Conservation (phyloP, 92 coral and sea anemone species). For the Galaxea fascicularis region DNA sequence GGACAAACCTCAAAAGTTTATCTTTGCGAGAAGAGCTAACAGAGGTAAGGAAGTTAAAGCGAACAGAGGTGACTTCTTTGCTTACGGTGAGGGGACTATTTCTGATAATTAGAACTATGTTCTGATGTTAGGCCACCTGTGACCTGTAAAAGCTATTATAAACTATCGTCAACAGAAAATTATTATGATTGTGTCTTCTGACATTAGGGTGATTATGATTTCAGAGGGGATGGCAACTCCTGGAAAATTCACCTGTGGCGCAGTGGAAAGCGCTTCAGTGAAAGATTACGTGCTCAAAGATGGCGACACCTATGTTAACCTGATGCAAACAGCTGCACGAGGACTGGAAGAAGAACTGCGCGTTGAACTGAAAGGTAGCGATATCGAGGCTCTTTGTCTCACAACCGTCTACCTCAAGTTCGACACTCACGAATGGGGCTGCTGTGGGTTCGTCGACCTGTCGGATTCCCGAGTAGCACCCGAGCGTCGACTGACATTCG, state of each 20-base stretch:
- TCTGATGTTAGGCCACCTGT: too few relatives aligned
- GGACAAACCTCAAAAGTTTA: conserved; percentile 88
- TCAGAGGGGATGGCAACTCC: conserved; percentile 98
- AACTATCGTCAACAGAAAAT: too few relatives aligned
- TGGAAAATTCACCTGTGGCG: conserved; percentile 95
- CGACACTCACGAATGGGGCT: conserved; percentile 99
- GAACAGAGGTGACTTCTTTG: too few relatives aligned
- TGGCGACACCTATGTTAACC: conserved; percentile 71
- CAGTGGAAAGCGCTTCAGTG: conserved; percentile 95
- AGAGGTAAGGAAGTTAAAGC: conserved; percentile 76
- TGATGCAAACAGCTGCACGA: conserved; percentile 91
- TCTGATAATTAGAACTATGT: too few relatives aligned
- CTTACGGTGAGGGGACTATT: too few relatives aligned
- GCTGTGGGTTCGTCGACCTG: conserved; percentile 97
- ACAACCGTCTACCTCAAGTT: conserved; percentile 95
- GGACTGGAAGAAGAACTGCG: conserved; percentile 96
- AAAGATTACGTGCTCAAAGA: conserved; percentile 78
- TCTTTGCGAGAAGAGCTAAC: conserved; percentile 91
- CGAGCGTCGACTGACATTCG: conserved; percentile 85
- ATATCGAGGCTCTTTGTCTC: conserved; percentile 87
- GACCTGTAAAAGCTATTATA: too few relatives aligned
- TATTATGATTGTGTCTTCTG: too few relatives aligned
- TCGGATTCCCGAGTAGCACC: conserved; percentile 91
- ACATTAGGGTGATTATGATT: neutral
- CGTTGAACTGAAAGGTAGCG: conserved; percentile 79